Evolutionary conservation across 2,113 vertebrate species (phyloP).

Genomic region (Piprites chloris): DNA sequence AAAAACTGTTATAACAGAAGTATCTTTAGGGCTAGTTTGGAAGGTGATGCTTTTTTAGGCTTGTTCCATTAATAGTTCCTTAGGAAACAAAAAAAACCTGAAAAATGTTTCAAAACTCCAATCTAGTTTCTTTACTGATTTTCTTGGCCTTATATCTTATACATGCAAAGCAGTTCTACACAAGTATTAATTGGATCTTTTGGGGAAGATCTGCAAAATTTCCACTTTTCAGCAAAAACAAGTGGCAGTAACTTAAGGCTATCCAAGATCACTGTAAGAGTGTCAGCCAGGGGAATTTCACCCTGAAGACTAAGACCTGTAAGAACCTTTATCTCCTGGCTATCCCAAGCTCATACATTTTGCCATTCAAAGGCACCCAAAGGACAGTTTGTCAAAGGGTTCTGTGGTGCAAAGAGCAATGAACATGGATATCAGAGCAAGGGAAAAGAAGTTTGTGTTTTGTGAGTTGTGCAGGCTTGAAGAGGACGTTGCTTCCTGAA

Average conservation of each 20-base stretch:
- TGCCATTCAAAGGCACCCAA: background rate
- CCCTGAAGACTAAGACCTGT: background rate
- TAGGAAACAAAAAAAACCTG: background rate
- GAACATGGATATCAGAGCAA: fast-evolving
- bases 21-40: background rate
- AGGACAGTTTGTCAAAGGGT: background rate
- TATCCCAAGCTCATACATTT: fast-evolving
- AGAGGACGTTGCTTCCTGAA: background rate
- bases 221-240: background rate
- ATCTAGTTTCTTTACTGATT: background rate
- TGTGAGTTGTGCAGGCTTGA: background rate
- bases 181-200: background rate
- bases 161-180: background rate
- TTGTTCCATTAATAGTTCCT: background rate
- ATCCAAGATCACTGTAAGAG: background rate
- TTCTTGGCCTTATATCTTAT: background rate
- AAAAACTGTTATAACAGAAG: background rate
- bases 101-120: background rate
- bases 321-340: background rate
- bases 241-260: background rate
- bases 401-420: background rate
- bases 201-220: background rate
- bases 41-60: background rate
- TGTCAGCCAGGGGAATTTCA: background rate
- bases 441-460: background rate